Percentiles rank a stretch among this genome's conserved stretches.
Conservation (phyloP, 23 tunicate species). For the Aplidium turbinatum region DNA sequence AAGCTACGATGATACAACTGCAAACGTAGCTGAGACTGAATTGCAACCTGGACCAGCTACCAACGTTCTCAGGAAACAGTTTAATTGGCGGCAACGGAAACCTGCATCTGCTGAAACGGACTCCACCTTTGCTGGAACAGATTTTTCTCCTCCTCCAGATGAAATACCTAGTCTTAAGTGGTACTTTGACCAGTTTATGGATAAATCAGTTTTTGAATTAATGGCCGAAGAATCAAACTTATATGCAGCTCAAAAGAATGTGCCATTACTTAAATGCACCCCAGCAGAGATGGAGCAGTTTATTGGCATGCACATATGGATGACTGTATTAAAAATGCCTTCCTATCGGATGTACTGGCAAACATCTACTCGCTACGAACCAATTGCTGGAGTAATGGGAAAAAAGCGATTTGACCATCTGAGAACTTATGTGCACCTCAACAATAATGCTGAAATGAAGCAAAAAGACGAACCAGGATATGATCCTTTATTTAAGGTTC, state of each 20-base stretch:
- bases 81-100: background rate
- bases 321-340: constrained; percentile 3
- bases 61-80: background rate
- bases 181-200: constrained; percentile 4
- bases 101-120: background rate
- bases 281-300: constrained; percentile 22
- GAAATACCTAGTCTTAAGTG: background rate
- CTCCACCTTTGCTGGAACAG: background rate
- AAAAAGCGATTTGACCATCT: constrained; percentile 8
- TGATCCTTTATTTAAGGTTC: constrained; percentile 17
- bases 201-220: background rate
- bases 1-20: too few relatives aligned
- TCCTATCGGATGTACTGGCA: constrained; percentile 2
- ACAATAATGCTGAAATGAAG: background rate
- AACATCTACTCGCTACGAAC: constrained; percentile 5
- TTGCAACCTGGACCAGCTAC: too few relatives aligned
- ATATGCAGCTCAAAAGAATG: too few relatives aligned
- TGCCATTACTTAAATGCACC: too few relatives aligned
- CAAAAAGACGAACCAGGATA: constrained; percentile 8
- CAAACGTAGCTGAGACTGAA: too few relatives aligned
- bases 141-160: background rate
- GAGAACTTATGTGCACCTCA: too few relatives aligned
- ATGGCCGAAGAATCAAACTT: too few relatives aligned
- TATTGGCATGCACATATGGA: constrained; percentile 17
- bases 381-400: constrained; percentile 17